phyloP scores from a whole-genome alignment of 2,888 invertebrate species.

The Carabus problematicus region DNA sequence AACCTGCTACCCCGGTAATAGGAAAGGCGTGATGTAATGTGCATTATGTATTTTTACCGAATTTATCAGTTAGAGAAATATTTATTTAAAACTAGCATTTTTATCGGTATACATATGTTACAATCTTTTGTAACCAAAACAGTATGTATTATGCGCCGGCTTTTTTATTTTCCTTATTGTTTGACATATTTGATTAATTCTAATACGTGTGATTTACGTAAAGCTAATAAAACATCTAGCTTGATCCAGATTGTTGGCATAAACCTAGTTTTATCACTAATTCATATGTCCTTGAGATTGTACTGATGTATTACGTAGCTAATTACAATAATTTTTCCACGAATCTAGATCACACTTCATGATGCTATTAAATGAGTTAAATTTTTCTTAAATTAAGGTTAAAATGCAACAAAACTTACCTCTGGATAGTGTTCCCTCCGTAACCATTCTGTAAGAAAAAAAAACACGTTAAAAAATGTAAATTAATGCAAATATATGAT shows the following conservation, averaged over 20 bases:
- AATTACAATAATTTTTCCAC: slow-evolving; percentile 8
- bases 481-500: slow-evolving; percentile 2
- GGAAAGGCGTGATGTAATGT: too few species aligned
- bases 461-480: slow-evolving; percentile 5
- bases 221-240: too few species aligned
- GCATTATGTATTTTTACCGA: too few species aligned
- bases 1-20: too few species aligned
- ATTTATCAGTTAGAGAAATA: too few species aligned
- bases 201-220: too few species aligned
- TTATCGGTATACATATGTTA: too few species aligned
- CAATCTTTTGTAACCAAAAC: too few species aligned
- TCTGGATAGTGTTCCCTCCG: slow-evolving; percentile 17
- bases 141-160: too few species aligned
- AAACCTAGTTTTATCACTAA: not conserved
- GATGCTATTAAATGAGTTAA: not conserved
- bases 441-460: slow-evolving; percentile 32
- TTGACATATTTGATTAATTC: too few species aligned
- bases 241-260: not conserved
- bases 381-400: slow-evolving; percentile 4
- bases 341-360: not conserved
- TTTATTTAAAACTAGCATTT: too few species aligned
- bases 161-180: too few species aligned
- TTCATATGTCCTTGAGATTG: slow-evolving; percentile 4
- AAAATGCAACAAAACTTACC: slow-evolving; percentile 24
- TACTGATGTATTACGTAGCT: not conserved